Conservation (phyloP, 2,888 invertebrate species). For the Meteorus cinctellus region DNA sequence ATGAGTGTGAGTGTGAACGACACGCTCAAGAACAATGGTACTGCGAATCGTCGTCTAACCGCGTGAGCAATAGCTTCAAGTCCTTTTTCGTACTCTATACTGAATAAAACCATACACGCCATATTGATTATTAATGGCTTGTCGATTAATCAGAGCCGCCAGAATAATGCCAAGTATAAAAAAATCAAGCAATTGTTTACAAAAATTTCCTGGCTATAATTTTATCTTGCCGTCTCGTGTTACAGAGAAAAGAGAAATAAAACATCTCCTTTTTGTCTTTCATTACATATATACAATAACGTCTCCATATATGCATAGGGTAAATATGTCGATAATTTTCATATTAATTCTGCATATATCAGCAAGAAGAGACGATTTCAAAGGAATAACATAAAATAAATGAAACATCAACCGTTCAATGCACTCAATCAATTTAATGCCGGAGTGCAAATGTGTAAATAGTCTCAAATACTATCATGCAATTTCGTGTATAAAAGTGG, state of each 20-base stretch:
- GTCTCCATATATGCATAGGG: too few relatives aligned
- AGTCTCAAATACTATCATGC: too few relatives aligned
- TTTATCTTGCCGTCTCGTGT: slow-evolving; percentile 47
- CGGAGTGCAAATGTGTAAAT: too few relatives aligned
- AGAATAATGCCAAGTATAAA: slow-evolving; percentile 72
- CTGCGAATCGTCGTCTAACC: slow-evolving; percentile 72
- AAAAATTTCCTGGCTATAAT: slow-evolving; percentile 57
- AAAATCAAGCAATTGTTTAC: slow-evolving; percentile 72
- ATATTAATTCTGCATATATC: too few relatives aligned
- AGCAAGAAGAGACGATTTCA: too few relatives aligned
- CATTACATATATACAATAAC: not conserved
- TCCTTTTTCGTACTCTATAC: slow-evolving; percentile 64
- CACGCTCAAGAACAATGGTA: slow-evolving; percentile 71
- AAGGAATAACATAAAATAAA: too few relatives aligned
- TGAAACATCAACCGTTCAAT: too few relatives aligned
- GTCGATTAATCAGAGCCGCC: slow-evolving; percentile 67
- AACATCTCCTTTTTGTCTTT: slow-evolving; percentile 40
- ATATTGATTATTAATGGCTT: slow-evolving; percentile 70
- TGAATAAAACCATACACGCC: slow-evolving; percentile 70
- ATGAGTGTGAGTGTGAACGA: slow-evolving; percentile 70
- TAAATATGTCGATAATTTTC: too few relatives aligned
- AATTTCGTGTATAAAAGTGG: too few relatives aligned
- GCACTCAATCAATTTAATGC: too few relatives aligned
- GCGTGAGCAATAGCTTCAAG: slow-evolving; percentile 72
- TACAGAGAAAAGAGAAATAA: slow-evolving; percentile 5